phyloP scores from a whole-genome alignment of 2,113 vertebrate species.

The Bubo scandiacus region DNA sequence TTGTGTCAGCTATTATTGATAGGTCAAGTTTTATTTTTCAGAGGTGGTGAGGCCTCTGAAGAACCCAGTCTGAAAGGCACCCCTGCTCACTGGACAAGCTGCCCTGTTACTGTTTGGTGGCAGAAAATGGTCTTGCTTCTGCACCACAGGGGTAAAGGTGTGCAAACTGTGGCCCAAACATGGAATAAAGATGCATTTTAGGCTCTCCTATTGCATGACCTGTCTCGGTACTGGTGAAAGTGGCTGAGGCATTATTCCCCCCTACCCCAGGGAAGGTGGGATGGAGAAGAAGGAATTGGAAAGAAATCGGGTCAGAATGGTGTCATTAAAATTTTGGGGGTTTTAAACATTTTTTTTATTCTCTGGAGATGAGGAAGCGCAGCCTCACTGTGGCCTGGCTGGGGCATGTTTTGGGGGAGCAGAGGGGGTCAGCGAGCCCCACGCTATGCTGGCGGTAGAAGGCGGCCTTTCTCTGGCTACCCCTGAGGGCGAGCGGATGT shows the following conservation, averaged over 20 bases:
- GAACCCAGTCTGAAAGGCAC: background rate
- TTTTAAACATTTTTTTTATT: background rate
- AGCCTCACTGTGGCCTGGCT: background rate
- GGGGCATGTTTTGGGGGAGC: background rate
- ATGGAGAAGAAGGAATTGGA: background rate
- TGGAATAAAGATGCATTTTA: background rate
- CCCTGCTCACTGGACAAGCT: background rate
- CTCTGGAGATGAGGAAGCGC: background rate
- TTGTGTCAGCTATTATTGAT: background rate
- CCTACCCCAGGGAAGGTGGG: background rate
- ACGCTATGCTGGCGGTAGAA: background rate
- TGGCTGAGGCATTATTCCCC: background rate
- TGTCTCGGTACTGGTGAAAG: background rate
- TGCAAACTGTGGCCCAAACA: background rate
- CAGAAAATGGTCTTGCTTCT: fast-evolving
- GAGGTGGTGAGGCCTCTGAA: background rate
- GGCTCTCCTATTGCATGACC: background rate
- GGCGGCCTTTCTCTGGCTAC: fast-evolving
- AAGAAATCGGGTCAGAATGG: background rate
- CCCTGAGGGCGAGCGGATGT: background rate
- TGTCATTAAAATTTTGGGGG: no score
- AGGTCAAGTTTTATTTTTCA: background rate
- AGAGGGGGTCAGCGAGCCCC: fast-evolving
- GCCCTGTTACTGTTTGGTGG: background rate
- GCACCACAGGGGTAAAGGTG: no score